Evolutionary conservation across 2,113 vertebrate genomes (phyloP), one percentile per base, ranked within the genome.

Genomic region (Actinemys pallida): DNA sequence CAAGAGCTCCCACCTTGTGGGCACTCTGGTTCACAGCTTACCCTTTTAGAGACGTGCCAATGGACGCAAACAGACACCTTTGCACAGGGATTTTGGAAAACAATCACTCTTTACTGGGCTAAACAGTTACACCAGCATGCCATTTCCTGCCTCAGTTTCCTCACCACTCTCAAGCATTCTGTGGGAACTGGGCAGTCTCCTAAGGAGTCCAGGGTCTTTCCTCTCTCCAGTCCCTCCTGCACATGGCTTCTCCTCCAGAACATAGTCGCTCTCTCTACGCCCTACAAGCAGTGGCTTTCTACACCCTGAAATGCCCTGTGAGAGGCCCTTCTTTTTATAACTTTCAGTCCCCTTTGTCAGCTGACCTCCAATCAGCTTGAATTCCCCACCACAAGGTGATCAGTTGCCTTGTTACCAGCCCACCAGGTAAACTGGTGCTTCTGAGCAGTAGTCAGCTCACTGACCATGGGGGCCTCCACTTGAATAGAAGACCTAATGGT

Each of bases 181-280:
- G 20, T 39, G n/a, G 35, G n/a, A 39, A 39, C 19, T 69, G 19
- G 35, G 16, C 8, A 69, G 59, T 16, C 59, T 31, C 27, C 27
- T 7, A 62, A 31, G 29, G 29, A 62, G 59, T 13, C 59, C 29
- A 16, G 59, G 13, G 31, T 29, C 59, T 62, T 16, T n/a, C 31
- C 17, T 72, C 35, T n/a, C 19, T 39, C n/a, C 65, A 10, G 10
- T 22, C 65, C 35, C 16, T 20, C 65, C 65, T 39, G 65, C 65
- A 72, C 19, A n/a, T 8, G 65, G 35, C 65, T 20, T 39, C 65
- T 39, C 65, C 19, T 72, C 65, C 19, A 72, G 16, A 19, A 10
- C 65, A 72, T 31, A 35, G 6, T n/a, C 17, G 1, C 65, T 69
- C 65, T 16, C 2, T 16, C 35, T 69, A 1, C 0, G 1, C 7